Conservation (phyloP, 2,113 vertebrate genomes). For the Tachysurus vachellii region DNA sequence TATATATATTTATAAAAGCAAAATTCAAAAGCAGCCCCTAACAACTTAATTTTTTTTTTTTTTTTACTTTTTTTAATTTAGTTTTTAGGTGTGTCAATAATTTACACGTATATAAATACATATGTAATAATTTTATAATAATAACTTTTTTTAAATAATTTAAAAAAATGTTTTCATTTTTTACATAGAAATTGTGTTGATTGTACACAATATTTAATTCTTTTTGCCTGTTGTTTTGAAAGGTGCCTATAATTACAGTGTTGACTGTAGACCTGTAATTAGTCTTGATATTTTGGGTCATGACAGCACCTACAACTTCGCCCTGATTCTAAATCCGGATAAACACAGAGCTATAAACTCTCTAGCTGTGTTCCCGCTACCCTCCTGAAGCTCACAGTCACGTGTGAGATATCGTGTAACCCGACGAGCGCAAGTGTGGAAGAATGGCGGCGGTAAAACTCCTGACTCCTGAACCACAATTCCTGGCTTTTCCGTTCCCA, state of each 20-base stretch:
- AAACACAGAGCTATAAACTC: background rate
- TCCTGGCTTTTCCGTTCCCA: conserved; percentile 15
- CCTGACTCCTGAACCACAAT: conserved; percentile 34
- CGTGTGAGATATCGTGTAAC: conserved; percentile 27
- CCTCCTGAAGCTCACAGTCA: conserved; percentile 4
- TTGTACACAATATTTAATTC: background rate
- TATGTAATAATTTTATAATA: background rate
- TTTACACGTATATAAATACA: background rate
- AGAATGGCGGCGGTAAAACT: conserved; percentile 7
- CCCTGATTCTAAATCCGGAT: background rate
- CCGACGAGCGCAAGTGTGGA: conserved; percentile 18
- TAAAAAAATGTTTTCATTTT: background rate
- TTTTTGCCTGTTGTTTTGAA: background rate
- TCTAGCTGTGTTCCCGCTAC: background rate
- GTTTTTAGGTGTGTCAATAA: background rate
- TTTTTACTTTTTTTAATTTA: no score
- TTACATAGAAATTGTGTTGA: background rate
- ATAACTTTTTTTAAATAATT: no score
- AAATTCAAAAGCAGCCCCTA: no score
- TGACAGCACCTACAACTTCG: background rate
- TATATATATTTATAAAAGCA: no score
- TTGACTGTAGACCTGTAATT: background rate
- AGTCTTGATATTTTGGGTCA: background rate
- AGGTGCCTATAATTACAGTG: background rate
- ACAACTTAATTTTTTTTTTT: no score